Evolutionary conservation across 2,888 invertebrate genomes (phyloP).

Genomic region (Nemoura dubitans): DNA sequence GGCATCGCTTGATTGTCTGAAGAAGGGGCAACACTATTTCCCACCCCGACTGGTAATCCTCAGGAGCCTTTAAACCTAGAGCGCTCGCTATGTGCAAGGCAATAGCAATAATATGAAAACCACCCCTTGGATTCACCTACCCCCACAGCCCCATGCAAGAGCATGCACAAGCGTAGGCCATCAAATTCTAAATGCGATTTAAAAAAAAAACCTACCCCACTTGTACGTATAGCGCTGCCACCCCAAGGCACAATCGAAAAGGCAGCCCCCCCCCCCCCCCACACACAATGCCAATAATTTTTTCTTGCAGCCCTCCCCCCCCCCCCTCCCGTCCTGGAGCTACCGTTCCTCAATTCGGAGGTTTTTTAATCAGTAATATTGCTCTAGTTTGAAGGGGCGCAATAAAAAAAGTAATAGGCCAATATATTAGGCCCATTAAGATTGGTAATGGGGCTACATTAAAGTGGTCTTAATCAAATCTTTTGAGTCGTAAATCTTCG

Average conservation of each 20-base stretch:
- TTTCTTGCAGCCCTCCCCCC: not conserved
- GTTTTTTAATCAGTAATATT: constrained; percentile 40
- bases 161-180: constrained; percentile 3
- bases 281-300: constrained; percentile 35
- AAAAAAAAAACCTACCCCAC: constrained; percentile 32
- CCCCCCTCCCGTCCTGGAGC: too few species aligned
- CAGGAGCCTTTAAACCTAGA: not conserved
- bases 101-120: not conserved
- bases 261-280: constrained; percentile 9
- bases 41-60: not conserved
- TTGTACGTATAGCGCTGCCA: not conserved
- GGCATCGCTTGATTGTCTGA: too few species aligned
- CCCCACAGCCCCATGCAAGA: too few species aligned
- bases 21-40: too few species aligned
- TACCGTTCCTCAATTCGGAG: constrained; percentile 1
- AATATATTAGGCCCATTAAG: constrained; percentile 25
- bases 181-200: constrained; percentile 40
- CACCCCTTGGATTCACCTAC: not conserved
- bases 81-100: not conserved
- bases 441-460: constrained; percentile 23
- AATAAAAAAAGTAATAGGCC: constrained; percentile 40
- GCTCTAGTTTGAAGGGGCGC: constrained; percentile 10
- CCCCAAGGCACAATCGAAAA: constrained; percentile 26
- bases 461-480: constrained; percentile 22
- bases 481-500: not conserved